phyloP scores from a whole-genome alignment of 2,113 vertebrate genomes.

The Collichthys lucidus region DNA sequence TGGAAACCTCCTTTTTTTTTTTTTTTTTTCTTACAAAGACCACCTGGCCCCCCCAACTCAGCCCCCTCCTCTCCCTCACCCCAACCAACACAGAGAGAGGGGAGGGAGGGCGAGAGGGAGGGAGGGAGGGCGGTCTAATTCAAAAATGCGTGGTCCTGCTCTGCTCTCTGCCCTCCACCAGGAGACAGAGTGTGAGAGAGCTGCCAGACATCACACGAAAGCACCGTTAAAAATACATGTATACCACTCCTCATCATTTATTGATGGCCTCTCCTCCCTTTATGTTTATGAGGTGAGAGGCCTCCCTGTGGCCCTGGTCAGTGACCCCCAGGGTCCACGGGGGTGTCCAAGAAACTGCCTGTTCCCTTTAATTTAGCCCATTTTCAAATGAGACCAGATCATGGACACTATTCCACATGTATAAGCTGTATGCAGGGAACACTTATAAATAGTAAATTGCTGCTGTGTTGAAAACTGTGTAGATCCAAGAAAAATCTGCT shows the following conservation, averaged over 20 bases:
- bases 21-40: conserved; percentile 38
- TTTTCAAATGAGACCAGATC: conserved; percentile 74
- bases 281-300: conserved; percentile 85
- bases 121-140: conserved; percentile 48
- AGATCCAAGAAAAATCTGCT: not conserved
- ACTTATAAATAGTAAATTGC: conserved; percentile 56
- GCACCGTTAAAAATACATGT: conserved; percentile 88
- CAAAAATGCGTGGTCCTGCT: conserved; percentile 62
- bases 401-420: conserved; percentile 50
- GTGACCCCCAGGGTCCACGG: conserved; percentile 75
- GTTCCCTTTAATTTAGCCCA: conserved; percentile 78
- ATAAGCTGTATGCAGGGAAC: conserved; percentile 50
- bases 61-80: conserved; percentile 35
- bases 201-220: conserved; percentile 84
- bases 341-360: conserved; percentile 79
- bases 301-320: conserved; percentile 72
- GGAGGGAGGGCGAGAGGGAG: conserved; percentile 35
- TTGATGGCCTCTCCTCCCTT: conserved; percentile 84
- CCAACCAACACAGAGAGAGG: conserved; percentile 17
- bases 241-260: conserved; percentile 86
- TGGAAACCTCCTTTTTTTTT: not conserved
- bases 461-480: conserved; percentile 6
- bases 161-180: conserved; percentile 78
- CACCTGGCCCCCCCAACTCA: conserved; percentile 5
- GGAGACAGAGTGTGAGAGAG: conserved; percentile 69